Conservation (phyloP, 1,140 invertebrate species). For the Ctenoplectra terminalis region DNA sequence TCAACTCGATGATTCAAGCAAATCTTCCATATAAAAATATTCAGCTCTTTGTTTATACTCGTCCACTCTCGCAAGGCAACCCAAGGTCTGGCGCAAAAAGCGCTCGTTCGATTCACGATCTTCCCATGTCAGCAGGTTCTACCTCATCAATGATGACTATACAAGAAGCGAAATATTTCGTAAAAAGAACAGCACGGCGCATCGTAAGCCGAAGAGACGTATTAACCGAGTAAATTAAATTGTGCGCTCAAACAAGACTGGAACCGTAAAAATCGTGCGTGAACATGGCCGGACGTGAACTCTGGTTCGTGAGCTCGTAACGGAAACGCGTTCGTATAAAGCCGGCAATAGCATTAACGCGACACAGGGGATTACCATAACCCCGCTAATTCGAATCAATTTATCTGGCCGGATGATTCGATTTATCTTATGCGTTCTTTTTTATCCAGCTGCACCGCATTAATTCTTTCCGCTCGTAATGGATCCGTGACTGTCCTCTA, state of each 20-base stretch:
- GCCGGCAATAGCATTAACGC: background rate
- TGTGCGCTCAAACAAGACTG: background rate
- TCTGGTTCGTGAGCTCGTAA: background rate
- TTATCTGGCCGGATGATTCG: background rate
- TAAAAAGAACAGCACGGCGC: background rate
- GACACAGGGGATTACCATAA: background rate
- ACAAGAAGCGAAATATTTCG: background rate
- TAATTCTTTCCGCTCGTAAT: background rate
- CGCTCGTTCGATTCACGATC: background rate
- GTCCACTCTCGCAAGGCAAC: background rate
- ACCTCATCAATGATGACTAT: background rate
- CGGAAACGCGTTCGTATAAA: background rate
- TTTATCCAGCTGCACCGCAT: background rate
- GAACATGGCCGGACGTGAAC: background rate
- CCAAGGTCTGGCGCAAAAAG: background rate
- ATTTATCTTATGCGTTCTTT: background rate
- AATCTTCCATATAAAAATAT: background rate
- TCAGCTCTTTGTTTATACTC: background rate
- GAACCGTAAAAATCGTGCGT: background rate
- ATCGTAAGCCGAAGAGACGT: background rate
- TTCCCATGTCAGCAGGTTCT: background rate
- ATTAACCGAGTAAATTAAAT: constrained; percentile 4
- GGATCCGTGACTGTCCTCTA: background rate
- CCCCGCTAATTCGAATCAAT: constrained; percentile 5
- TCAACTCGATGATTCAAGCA: background rate